Evolutionary conservation across 2,888 invertebrate species (phyloP).

Genomic region (Eristalis tenax): DNA sequence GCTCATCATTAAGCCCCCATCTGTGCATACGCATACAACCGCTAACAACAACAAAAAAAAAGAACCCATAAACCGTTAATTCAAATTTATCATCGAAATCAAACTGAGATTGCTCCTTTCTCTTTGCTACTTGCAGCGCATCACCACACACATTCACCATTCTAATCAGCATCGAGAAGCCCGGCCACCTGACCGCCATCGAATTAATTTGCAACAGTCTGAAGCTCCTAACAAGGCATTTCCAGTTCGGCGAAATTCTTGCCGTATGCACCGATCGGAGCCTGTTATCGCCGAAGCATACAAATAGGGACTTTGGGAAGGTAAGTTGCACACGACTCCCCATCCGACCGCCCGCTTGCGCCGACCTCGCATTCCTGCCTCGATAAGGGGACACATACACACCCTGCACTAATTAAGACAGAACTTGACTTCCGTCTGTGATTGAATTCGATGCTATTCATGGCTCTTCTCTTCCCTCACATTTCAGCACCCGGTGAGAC

Average conservation of each 20-base stretch:
- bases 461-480: neutral
- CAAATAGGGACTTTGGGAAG: conserved; percentile 71
- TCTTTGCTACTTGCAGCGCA: conserved; percentile 66
- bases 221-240: conserved; percentile 80
- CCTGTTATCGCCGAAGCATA: conserved; percentile 73
- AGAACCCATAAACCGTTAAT: neutral
- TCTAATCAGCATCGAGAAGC: conserved; percentile 80
- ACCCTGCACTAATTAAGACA: neutral
- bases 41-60: no score
- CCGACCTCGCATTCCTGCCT: neutral
- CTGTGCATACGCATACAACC: neutral
- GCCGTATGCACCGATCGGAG: conserved; percentile 79
- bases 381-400: neutral
- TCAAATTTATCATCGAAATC: conserved; percentile 5
- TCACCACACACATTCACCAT: conserved; percentile 80
- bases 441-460: neutral
- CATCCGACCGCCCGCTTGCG: neutral
- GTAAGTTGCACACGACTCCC: conserved; percentile 27
- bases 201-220: conserved; percentile 82
- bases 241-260: conserved; percentile 80
- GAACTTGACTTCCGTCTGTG: neutral
- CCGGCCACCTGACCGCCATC: conserved; percentile 80
- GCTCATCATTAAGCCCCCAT: neutral
- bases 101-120: conserved; percentile 47
- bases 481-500: conserved; percentile 77